phyloP scores from a whole-genome alignment of 1,140 invertebrate species.

The Cydia pomonella region DNA sequence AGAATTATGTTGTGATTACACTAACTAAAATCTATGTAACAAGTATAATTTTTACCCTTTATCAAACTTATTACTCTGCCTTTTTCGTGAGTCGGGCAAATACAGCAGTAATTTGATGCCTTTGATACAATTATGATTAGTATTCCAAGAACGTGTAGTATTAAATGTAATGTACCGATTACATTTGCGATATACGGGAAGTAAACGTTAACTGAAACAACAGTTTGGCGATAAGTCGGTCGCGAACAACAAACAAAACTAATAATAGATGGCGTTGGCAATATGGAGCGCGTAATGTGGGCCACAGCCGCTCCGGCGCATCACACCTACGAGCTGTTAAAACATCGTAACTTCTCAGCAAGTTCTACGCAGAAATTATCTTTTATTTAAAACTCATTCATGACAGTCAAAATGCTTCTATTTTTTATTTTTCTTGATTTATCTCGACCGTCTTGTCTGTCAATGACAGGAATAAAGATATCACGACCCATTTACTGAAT shows the following conservation, averaged over 20 bases:
- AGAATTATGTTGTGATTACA: too few relatives aligned
- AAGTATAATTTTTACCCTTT: too few relatives aligned
- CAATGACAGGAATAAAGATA: constrained; percentile 25
- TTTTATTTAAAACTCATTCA: background rate
- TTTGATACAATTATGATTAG: constrained; percentile 34
- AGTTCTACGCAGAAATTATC: background rate
- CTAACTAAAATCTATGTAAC: too few relatives aligned
- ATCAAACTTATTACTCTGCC: background rate
- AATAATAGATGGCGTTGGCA: constrained; percentile 74
- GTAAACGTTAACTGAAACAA: constrained; percentile 9
- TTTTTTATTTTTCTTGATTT: constrained; percentile 23
- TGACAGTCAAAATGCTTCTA: background rate
- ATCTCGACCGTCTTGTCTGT: constrained; percentile 17
- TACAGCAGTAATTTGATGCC: constrained; percentile 32
- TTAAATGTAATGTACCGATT: constrained; percentile 53
- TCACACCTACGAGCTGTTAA: constrained; percentile 34
- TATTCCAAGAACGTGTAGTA: constrained; percentile 27
- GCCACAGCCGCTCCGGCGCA: constrained; percentile 68
- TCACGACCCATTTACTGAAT: constrained; percentile 26
- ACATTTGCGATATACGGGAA: background rate
- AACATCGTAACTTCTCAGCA: background rate
- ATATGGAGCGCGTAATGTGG: constrained; percentile 75
- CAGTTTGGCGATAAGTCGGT: constrained; percentile 53
- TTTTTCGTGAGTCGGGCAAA: background rate
- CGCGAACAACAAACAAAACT: constrained; percentile 72